A percentile compares a stretch with the other conserved stretches of the same genome.
Conservation (phyloP, 2,797 vertebrate genomes). For the Lepilemur ruficaudatus region DNA sequence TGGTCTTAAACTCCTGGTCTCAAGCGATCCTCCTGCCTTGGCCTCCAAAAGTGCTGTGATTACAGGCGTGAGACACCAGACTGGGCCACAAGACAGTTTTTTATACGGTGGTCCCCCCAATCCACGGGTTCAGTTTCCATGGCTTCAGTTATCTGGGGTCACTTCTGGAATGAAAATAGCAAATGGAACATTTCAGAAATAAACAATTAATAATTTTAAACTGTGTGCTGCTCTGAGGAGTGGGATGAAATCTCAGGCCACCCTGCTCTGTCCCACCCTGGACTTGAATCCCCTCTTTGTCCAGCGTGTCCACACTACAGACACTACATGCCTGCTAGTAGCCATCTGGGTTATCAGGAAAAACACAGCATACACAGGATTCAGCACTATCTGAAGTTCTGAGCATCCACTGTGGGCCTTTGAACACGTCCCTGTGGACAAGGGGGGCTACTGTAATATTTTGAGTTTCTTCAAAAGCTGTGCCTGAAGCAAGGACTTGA, state of each 20-base stretch:
- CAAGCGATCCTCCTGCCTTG: background rate
- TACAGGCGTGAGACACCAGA: background rate
- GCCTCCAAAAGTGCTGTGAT: background rate
- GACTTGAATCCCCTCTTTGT: background rate
- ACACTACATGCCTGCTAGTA: background rate
- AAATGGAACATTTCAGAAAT: background rate
- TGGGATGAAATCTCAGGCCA: background rate
- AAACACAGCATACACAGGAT: accelerated
- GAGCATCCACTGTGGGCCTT: background rate
- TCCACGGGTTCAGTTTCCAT: background rate
- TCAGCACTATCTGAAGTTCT: background rate
- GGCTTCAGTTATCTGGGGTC: background rate
- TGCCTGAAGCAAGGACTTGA: background rate
- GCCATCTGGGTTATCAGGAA: background rate
- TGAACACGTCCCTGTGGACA: background rate
- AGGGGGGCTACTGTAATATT: background rate
- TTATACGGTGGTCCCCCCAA: background rate
- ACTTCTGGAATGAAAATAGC: background rate
- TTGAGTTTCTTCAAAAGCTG: background rate
- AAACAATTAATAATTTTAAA: background rate
- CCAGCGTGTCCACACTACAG: background rate
- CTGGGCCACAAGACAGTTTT: background rate
- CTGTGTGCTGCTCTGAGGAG: background rate
- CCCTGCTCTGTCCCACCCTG: background rate
- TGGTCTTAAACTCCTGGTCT: background rate